Conservation (phyloP, 64 coral and sea anemone species). For the Acropora tenuis region DNA sequence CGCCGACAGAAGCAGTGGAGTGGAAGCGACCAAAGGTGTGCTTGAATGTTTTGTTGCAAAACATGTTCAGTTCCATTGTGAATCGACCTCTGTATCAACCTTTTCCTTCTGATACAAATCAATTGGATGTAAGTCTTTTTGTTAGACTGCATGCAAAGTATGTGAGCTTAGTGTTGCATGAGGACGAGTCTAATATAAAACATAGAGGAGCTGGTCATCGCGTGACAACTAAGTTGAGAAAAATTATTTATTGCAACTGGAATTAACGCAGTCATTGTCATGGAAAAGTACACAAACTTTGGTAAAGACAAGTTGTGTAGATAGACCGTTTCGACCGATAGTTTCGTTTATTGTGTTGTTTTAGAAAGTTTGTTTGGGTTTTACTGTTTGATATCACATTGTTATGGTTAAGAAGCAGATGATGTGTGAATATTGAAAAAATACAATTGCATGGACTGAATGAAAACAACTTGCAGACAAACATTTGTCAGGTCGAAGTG, state of each 20-base stretch:
- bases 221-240: not conserved
- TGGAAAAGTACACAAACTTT: not conserved
- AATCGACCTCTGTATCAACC: no score
- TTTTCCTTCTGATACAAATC: no score
- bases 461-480: no score
- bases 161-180: not conserved
- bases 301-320: not conserved
- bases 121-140: not conserved
- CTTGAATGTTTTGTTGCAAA: not conserved
- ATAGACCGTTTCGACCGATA: no score
- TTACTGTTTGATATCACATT: no score
- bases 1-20: slow-evolving; percentile 65
- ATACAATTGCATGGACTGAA: no score
- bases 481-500: no score
- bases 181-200: not conserved
- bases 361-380: not conserved
- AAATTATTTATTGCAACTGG: not conserved
- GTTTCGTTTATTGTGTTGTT: not conserved
- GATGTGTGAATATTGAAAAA: no score
- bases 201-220: not conserved
- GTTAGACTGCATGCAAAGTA: not conserved
- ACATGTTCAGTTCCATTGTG: not conserved
- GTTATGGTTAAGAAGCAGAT: no score
- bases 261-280: not conserved
- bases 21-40: slow-evolving; percentile 87